Percentiles rank a stretch among this genome's conserved stretches.
Conservation (phyloP, 2,797 vertebrate species). For the Acanthurus leucopareius region DNA sequence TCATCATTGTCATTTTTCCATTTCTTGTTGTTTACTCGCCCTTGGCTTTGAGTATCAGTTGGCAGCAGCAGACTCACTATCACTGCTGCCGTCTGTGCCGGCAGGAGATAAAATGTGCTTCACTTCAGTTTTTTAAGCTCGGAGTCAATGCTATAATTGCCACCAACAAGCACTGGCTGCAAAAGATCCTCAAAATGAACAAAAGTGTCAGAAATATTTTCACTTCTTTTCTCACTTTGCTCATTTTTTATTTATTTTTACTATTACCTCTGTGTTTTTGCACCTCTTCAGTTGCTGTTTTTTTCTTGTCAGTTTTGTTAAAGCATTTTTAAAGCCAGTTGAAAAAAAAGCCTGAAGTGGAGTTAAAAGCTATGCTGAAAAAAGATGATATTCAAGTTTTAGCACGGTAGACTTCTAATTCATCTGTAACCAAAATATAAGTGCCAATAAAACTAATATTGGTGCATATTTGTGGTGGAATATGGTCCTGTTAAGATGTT, state of each 20-base stretch:
- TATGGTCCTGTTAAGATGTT: no score
- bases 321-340: not conserved
- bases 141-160: slow-evolving; percentile 35
- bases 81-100: slow-evolving; percentile 32
- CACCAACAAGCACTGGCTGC: not conserved
- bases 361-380: not conserved
- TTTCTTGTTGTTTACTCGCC: slow-evolving; percentile 34
- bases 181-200: slow-evolving; percentile 12
- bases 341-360: not conserved
- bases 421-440: not conserved
- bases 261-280: not conserved
- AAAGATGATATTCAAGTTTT: not conserved
- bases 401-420: not conserved
- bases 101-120: slow-evolving; percentile 41
- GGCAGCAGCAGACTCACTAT: slow-evolving; percentile 27
- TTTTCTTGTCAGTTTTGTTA: not conserved
- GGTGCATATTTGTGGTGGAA: no score
- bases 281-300: not conserved
- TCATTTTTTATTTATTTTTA: no score
- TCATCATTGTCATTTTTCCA: slow-evolving; percentile 13
- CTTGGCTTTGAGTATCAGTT: slow-evolving; percentile 35
- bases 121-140: slow-evolving; percentile 15
- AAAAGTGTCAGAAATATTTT: slow-evolving; percentile 3
- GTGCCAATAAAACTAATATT: not conserved
- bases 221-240: not conserved